Evolutionary conservation across 2,888 invertebrate species (phyloP).

Genomic region (Polydesmus complanatus): DNA sequence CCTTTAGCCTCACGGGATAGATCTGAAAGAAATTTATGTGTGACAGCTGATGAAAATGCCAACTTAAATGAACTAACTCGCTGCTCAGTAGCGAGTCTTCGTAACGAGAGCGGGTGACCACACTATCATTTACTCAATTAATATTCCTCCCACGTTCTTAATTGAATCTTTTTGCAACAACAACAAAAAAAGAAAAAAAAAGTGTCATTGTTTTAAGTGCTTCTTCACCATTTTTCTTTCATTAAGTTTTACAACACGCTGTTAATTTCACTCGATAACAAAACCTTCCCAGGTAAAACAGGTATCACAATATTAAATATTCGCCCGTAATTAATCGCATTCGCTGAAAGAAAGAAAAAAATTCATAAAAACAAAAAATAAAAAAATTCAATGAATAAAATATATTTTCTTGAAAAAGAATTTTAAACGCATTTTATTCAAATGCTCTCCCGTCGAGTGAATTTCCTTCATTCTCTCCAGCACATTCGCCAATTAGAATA

Average conservation of each 20-base stretch:
- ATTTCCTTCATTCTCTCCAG: not conserved
- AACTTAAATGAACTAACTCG: not conserved
- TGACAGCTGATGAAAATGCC: not conserved
- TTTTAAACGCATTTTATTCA: not conserved
- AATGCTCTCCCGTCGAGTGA: not conserved
- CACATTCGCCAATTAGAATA: no score
- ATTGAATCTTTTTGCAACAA: not conserved
- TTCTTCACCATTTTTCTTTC: not conserved
- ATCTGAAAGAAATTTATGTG: not conserved
- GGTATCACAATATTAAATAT: no score
- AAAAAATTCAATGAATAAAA: no score
- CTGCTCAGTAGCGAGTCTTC: not conserved
- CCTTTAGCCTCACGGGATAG: not conserved
- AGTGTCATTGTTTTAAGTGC: no score
- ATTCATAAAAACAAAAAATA: no score
- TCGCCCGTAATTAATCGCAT: no score
- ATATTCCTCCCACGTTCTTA: not conserved
- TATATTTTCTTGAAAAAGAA: no score
- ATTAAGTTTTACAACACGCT: no score
- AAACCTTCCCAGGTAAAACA: no score
- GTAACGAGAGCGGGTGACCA: not conserved
- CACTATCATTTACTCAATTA: not conserved
- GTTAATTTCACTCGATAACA: no score
- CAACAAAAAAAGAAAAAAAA: no score
- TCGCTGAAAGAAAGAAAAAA: no score